Evolutionary conservation across 2,113 vertebrate species (phyloP), one percentile per base, ranked within the genome.

Genomic region (Hiodon tergisus): DNA sequence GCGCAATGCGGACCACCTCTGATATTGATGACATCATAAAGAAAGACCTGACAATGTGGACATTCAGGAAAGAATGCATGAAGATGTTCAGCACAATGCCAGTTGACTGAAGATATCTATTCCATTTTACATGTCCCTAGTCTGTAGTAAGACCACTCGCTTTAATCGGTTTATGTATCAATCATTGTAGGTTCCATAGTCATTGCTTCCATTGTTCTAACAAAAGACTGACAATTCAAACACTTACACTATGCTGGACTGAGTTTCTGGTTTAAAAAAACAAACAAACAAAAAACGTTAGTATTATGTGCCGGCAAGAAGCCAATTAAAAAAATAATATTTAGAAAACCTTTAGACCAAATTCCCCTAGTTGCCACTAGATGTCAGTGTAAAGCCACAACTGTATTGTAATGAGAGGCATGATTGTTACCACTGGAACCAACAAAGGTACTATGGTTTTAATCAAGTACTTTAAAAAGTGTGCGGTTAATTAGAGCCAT

Each of bases 121-220:
- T 85, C 79, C 82, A 71, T 81, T 81, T 78, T 81, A 82, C 76
- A 84, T 80, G 73, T 76, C 52, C 67, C 31, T 31, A 31, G 31
- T 31, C 31, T 31, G 31, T 31, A 31, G 31, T 31, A 31, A 31
- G 31, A 31, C 31, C 31, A 31, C 31, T 31, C 31, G 31, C 31
- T 31, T 31, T 1, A 31, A 31, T 31, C 31, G 31, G 31, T 31
- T 31, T 31, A 31, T 31, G 31, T 31, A 31, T 31, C 31, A 31
- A 31, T 31, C 31, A 31, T 31, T 31, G 31, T 31, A 31, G 31
- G 31, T 31, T 31, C 0, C 31, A 31, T 31, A n/a, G n/a, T n/a
- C n/a, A n/a, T 31, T 31, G 31, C 31, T 31, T 31, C 31, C 31
- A 31, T 31, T 31, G 31, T 31, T 31, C 31, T 31, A 31, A 31